Evolutionary conservation across 1,140 invertebrate species (phyloP), one percentile per base, ranked within the genome.

Genomic region (Diabrotica virgifera): DNA sequence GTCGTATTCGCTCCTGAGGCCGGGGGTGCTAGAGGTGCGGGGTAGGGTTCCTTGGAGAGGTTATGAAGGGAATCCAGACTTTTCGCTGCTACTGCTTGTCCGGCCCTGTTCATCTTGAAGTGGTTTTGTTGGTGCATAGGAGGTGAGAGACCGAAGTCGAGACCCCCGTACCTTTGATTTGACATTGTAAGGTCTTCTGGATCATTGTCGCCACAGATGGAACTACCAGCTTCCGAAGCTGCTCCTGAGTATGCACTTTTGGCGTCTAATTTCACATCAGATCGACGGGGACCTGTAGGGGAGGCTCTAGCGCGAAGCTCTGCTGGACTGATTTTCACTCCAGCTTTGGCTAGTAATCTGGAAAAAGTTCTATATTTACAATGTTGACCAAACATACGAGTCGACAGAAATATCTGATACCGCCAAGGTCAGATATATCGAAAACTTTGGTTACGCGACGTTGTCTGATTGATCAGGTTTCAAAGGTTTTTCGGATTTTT

Each of bases 251-350:
- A 81, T 5, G 77, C 78, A 64, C 78, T 80, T 58, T 86, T 85
- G 6, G 91, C 82, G 69, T 93, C 91, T 62, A 93, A 74, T 71
- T 91, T 87, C 71, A 89, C 85, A 69, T 92, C 90, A 6, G 87
- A 87, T 12, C 89, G 83, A n/a, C 90, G 83, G 1, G 89, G 89
- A 8, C 91, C 91, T 0, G 92, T 93, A 5, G 92, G 91, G 0
- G 91, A 94, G 0, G 91, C 90, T 5, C 92, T 81, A 0, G 92
- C 91, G 9, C 90, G 80, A 10, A 94, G 75, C 73, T 94, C 91
- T 5, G 91, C 91, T 0, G 91, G 86, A 13, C 90, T 92, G 56
- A 93, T 90, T 79, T 93, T 94, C 0, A 94, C 89, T 2, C 92
- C 92, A 0, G 92, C 92, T 78, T 94, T 95, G 24, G 91, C 90